Evolutionary conservation across 1,140 invertebrate species (phyloP).

Genomic region (Drosophila cardini): DNA sequence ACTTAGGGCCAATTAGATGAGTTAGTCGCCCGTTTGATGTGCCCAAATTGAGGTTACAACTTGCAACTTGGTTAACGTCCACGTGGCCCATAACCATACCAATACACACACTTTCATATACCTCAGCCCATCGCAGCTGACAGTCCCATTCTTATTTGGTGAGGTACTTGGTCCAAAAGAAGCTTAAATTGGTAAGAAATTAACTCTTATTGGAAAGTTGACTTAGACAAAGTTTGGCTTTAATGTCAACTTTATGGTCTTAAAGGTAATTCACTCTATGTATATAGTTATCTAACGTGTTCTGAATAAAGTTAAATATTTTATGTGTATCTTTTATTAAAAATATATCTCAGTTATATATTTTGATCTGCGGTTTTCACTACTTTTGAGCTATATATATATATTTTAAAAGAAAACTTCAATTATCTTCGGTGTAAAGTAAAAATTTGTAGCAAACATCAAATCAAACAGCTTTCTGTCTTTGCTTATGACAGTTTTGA

Average conservation of each 20-base stretch:
- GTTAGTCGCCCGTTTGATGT: constrained; percentile 75
- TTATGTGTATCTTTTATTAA: too few relatives aligned
- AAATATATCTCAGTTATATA: too few relatives aligned
- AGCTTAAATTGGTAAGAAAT: background rate
- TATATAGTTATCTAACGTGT: too few relatives aligned
- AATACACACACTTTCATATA: too few relatives aligned
- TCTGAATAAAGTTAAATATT: too few relatives aligned
- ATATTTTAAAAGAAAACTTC: too few relatives aligned
- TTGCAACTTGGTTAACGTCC: constrained; percentile 24
- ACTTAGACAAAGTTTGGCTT: too few relatives aligned
- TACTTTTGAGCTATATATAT: too few relatives aligned
- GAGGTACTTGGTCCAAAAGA: background rate
- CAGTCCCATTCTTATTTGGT: constrained; percentile 7
- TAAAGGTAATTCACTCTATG: too few relatives aligned
- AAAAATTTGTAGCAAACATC: background rate
- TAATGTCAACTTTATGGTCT: too few relatives aligned
- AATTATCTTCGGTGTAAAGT: background rate
- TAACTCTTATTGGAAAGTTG: background rate
- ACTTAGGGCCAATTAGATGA: constrained; percentile 62
- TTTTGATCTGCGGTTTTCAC: too few relatives aligned
- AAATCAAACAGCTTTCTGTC: constrained; percentile 1
- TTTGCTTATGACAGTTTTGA: constrained; percentile 29
- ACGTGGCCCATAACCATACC: constrained; percentile 51
- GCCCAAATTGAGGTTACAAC: constrained; percentile 61
- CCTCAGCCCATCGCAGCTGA: constrained; percentile 57